Evolutionary conservation across 35 echinoderm and acorn worm genomes (phyloP), one percentile per base, ranked within the genome.

Genomic region (Strongylocentrotus purpuratus): DNA sequence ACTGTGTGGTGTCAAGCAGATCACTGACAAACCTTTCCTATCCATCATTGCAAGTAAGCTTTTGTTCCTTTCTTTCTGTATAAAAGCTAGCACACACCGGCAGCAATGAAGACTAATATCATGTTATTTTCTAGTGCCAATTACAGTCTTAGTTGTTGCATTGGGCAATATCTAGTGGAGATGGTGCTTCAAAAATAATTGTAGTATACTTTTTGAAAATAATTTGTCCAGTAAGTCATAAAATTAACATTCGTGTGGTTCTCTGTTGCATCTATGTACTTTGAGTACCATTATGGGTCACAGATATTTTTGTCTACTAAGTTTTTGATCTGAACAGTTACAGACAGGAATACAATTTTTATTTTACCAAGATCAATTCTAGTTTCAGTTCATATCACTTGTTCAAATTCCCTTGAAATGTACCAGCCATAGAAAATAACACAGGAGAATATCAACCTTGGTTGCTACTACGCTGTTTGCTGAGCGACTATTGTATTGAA

Each of bases 11-110:
- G 94, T 99, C 18, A 99, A 96, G 70, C 92, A 65, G 28, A 97
- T 97, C 47, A 97, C 98, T 47, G 97, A 97, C 15, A 99, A 97
- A 94, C 98, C 98, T 95, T 96, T 99, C 88, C 86, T 99, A 46
- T 96, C 98, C 8, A 97, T 99, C 71, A 96, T 99, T 32, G 94
- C 98, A 96, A 96, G 98, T 99, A 48, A 94, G 47, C 33, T 41
- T 92, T 94, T 11, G 18, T 32, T 14, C 28, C 65, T 78, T n/a
- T 28, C 20, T 78, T 17, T 78, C n/a, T 78, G 65, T 78, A 78
- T 28, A 78, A 28, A 28, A 78, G 6, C 18, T 55, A 78, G 15
- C 50, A 10, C 15, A 15, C 50, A 55, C 50, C 2, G 8, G 10
- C 50, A 55, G 28, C 4, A 28, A 78, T 78, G 65, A 59, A 59